A percentile compares a stretch with the other conserved stretches of the same genome.
Evolutionary conservation across 2,888 invertebrate species (phyloP).

Genomic region (Acanthosoma haemorrhoidale): DNA sequence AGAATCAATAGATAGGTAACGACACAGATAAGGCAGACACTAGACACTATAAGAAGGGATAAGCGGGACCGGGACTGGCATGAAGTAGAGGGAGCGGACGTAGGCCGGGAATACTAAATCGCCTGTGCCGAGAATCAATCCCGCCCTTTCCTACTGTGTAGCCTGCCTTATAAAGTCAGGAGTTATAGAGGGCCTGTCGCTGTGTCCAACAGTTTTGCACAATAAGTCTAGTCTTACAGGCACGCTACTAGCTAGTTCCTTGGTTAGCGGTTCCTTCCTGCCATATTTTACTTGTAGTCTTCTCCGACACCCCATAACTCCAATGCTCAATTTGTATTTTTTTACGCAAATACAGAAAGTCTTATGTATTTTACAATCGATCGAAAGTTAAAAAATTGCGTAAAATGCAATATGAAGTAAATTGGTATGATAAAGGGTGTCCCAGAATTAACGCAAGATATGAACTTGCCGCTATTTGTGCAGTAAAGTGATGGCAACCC

Average conservation of each 20-base stretch:
- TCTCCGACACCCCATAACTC: no score
- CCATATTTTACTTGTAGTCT: no score
- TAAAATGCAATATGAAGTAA: no score
- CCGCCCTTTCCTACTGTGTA: not conserved
- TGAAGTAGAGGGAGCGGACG: not conserved
- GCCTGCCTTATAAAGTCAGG: not conserved
- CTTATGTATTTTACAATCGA: no score
- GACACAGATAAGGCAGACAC: not conserved
- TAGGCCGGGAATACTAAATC: not conserved
- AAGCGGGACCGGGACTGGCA: not conserved
- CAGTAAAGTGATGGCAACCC: no score
- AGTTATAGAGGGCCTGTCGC: not conserved
- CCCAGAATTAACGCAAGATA: no score
- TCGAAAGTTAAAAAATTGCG: no score
- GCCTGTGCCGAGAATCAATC: slow-evolving; percentile 1
- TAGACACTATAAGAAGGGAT: not conserved
- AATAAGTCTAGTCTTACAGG: not conserved
- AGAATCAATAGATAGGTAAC: not conserved
- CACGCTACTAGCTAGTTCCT: not conserved
- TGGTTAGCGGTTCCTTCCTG: no score
- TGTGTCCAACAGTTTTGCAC: not conserved
- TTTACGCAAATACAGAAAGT: no score
- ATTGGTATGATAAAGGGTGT: no score
- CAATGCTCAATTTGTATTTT: no score
- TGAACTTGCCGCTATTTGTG: no score